phyloP scores from a whole-genome alignment of 2,113 vertebrate genomes.

The Grallaria varia region DNA sequence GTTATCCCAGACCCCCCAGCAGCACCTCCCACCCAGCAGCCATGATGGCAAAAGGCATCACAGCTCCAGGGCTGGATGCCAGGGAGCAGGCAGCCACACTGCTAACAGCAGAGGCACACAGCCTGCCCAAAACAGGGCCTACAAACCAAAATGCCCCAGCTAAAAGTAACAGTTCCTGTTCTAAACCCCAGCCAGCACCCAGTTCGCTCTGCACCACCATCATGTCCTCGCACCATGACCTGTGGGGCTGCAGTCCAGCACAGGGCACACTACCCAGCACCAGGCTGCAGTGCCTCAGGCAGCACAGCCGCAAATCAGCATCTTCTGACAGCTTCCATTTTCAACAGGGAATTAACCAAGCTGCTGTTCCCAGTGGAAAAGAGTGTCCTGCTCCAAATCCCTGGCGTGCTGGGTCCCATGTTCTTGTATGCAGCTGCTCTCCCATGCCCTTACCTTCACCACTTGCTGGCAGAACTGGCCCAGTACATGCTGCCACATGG shows the following conservation, averaged over 20 bases:
- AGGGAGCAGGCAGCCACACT: neutral
- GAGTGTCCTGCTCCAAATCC: neutral
- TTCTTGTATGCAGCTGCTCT: neutral
- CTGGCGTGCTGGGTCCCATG: accelerated
- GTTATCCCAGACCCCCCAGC: neutral
- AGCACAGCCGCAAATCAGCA: neutral
- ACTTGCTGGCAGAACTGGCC: conserved; percentile 87
- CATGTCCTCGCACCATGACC: neutral
- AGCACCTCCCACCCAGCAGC: neutral
- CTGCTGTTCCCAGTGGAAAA: neutral
- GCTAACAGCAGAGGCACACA: neutral
- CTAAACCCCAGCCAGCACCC: neutral
- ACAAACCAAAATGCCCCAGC: neutral
- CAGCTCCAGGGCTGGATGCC: accelerated
- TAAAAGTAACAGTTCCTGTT: neutral
- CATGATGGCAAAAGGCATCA: accelerated
- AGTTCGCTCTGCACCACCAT: neutral
- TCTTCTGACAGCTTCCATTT: neutral
- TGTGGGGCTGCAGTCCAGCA: accelerated
- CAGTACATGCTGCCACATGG: conserved; percentile 84
- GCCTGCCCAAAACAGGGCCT: neutral
- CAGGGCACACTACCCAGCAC: neutral
- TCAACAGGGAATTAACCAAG: neutral
- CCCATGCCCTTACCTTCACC: conserved; percentile 80
- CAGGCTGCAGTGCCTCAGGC: neutral